Conservation (phyloP, 2,888 invertebrate genomes). For the Microdon myrmicae region DNA sequence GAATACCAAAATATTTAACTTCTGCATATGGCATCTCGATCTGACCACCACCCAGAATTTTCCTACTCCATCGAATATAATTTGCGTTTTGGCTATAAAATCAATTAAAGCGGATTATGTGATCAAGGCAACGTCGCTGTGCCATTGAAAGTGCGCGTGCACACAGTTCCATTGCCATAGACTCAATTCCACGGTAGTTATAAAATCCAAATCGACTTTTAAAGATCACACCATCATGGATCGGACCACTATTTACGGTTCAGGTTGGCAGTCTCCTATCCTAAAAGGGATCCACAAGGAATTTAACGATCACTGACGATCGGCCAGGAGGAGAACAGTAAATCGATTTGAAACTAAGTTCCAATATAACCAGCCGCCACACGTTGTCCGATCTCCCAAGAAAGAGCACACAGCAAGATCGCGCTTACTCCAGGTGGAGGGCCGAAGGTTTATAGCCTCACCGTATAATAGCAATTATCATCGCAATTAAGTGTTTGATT, state of each 20-base stretch:
- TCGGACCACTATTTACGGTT: slow-evolving; percentile 36
- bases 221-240: slow-evolving; percentile 39
- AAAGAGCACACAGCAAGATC: background rate
- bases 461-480: slow-evolving; percentile 52
- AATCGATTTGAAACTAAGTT: slow-evolving; percentile 39
- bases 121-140: slow-evolving; percentile 11
- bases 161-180: slow-evolving; percentile 4
- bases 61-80: slow-evolving; percentile 41
- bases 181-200: slow-evolving; percentile 51
- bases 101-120: slow-evolving; percentile 49
- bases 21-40: background rate
- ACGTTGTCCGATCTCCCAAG: slow-evolving; percentile 3
- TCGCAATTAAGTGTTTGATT: slow-evolving; percentile 52
- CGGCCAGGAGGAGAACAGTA: slow-evolving; percentile 10
- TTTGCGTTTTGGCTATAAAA: slow-evolving; percentile 46
- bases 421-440: slow-evolving; percentile 4
- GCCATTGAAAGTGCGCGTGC: slow-evolving; percentile 27
- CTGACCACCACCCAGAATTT: background rate
- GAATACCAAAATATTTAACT: slow-evolving; percentile 8
- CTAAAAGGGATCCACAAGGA: slow-evolving; percentile 46
- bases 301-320: slow-evolving; percentile 40
- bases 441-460: slow-evolving; percentile 38
- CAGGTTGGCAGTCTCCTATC: slow-evolving; percentile 24
- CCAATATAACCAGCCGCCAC: slow-evolving; percentile 3
- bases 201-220: slow-evolving; percentile 46